A percentile compares a stretch with the other conserved stretches of the same genome.
These are phyloP conservation scores for Artibeus jamaicensis DNA, from an alignment of 2,797 vertebrate genomes.

Conservation along the genomic window DNA sequence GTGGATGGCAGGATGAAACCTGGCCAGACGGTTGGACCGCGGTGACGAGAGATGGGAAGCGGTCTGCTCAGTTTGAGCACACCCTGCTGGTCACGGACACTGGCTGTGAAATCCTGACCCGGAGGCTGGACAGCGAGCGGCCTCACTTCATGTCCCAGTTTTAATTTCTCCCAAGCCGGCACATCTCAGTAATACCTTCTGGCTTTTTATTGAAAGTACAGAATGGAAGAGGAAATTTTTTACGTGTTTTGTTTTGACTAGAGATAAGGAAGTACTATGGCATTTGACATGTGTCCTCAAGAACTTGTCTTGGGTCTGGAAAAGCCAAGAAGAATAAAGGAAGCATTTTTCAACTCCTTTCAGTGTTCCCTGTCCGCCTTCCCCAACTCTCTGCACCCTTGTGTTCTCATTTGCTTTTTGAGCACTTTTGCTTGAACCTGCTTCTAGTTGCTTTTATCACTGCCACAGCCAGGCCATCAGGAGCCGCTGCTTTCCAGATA, in stretches of 20 bases:
- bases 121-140: constrained; percentile 88
- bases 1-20: constrained; percentile 99
- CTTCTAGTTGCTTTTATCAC: constrained; percentile 75
- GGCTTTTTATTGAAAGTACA: constrained; percentile 79
- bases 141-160: constrained; percentile 95
- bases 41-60: constrained; percentile 95
- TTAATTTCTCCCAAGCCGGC: constrained; percentile 77
- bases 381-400: not conserved
- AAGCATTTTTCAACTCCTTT: constrained; percentile 69
- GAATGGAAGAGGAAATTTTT: constrained; percentile 75
- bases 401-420: constrained; percentile 66
- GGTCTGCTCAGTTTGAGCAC: constrained; percentile 99
- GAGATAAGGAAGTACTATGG: constrained; percentile 73
- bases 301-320: constrained; percentile 73
- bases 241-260: constrained; percentile 80
- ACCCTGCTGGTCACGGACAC: constrained; percentile 97
- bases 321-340: constrained; percentile 77
- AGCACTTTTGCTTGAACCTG: constrained; percentile 73
- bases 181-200: constrained; percentile 51
- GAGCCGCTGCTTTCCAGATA: constrained; percentile 70
- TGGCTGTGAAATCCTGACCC: constrained; percentile 96
- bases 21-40: constrained; percentile 99
- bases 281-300: constrained; percentile 60
- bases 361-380: not conserved
- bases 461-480: constrained; percentile 62